Conservation (phyloP, 2,888 invertebrate genomes). For the Rotaria magnacalcarata region DNA sequence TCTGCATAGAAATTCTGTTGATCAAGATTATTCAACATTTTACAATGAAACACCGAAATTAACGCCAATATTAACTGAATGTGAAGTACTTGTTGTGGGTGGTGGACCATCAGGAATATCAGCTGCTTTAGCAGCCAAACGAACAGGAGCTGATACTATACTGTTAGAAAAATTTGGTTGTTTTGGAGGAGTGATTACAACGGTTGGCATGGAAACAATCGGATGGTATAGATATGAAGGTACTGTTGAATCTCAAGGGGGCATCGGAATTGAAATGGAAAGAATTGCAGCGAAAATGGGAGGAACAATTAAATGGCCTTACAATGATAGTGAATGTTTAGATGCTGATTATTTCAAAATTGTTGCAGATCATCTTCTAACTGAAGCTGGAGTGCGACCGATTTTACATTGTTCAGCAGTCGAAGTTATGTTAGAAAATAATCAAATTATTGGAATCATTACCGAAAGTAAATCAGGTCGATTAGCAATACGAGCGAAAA, state of each 20-base stretch:
- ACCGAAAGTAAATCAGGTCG: conserved; percentile 22
- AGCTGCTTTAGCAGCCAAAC: not conserved
- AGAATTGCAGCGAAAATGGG: not conserved
- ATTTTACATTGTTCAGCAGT: not conserved
- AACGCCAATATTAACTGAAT: not conserved
- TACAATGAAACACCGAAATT: not conserved
- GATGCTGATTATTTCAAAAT: conserved; percentile 16
- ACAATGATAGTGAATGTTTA: conserved; percentile 21
- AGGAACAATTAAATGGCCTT: not conserved
- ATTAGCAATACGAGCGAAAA: not conserved
- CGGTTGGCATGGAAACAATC: not conserved
- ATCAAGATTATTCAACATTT: not conserved
- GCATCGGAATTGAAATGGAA: conserved; percentile 10
- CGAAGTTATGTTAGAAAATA: not conserved
- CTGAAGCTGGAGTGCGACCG: not conserved
- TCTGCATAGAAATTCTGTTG: not conserved
- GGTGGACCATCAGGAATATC: not conserved
- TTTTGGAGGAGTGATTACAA: not conserved
- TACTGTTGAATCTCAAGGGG: conserved; percentile 5
- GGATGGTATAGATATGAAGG: conserved; percentile 18
- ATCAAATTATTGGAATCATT: not conserved
- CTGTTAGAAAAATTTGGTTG: not conserved
- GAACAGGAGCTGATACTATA: not conserved
- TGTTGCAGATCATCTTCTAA: not conserved
- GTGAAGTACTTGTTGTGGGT: not conserved